Conservation (phyloP, 1,140 invertebrate genomes). For the Nebria ingens region DNA sequence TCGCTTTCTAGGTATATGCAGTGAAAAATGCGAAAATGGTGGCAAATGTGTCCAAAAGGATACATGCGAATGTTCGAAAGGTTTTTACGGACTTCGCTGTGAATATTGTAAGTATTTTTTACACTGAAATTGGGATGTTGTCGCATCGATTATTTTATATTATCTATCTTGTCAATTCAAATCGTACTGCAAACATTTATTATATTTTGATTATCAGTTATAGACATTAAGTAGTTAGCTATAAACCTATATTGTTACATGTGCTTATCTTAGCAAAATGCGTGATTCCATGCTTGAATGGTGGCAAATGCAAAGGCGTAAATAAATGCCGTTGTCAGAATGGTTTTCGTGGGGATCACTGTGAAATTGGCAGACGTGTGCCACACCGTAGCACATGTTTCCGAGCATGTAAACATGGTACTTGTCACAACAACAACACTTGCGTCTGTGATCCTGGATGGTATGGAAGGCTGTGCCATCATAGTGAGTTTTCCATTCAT, state of each 20-base stretch:
- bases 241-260: neutral
- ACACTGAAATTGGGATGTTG: neutral
- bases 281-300: conserved; percentile 77
- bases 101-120: conserved; percentile 71
- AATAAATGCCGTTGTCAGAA: conserved; percentile 74
- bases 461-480: conserved; percentile 59
- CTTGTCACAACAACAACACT: conserved; percentile 52
- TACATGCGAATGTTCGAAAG: conserved; percentile 78
- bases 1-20: conserved; percentile 69
- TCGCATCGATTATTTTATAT: too few relatives aligned
- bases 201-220: neutral
- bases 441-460: conserved; percentile 64
- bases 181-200: neutral
- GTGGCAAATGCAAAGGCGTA: conserved; percentile 71
- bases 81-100: conserved; percentile 78
- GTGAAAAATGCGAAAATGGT: conserved; percentile 83
- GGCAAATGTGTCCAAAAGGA: conserved; percentile 91
- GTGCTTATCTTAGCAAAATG: conserved; percentile 58
- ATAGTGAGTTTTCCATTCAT: conserved; percentile 35
- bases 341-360: conserved; percentile 73
- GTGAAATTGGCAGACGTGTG: conserved; percentile 63
- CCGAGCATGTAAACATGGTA: conserved; percentile 59
- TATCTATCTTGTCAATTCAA: too few relatives aligned
- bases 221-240: too few relatives aligned
- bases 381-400: conserved; percentile 56